phyloP scores from a whole-genome alignment of 2,113 vertebrate genomes.

The Argyrosomus japonicus region DNA sequence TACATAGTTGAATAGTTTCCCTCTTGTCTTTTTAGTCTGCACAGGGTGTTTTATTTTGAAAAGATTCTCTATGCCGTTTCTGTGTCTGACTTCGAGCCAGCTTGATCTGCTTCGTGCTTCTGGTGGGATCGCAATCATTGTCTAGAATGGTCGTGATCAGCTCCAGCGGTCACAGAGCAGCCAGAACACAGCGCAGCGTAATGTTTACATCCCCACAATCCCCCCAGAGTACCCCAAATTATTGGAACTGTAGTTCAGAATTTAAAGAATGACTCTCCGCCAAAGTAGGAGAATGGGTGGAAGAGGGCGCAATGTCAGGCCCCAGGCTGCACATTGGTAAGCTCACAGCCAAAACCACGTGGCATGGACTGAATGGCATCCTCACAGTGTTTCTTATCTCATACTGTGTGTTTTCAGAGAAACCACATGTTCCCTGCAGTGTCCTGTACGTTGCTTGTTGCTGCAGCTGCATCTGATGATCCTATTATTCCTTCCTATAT shows the following conservation, averaged over 20 bases:
- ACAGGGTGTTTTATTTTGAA: too few relatives aligned
- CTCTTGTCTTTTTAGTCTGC: too few relatives aligned
- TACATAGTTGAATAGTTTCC: too few relatives aligned
- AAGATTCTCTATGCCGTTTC: too few relatives aligned
- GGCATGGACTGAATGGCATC: conserved; percentile 15
- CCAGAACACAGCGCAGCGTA: too few relatives aligned
- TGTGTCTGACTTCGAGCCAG: too few relatives aligned
- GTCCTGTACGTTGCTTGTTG: neutral
- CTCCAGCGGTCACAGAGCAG: too few relatives aligned
- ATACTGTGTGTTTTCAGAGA: neutral
- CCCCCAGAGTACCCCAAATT: neutral
- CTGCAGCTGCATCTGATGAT: neutral
- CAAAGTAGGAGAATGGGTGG: too few relatives aligned
- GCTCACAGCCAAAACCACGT: neutral
- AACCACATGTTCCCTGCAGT: conserved; percentile 30
- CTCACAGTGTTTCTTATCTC: neutral
- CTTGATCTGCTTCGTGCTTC: too few relatives aligned
- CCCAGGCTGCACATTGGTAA: neutral
- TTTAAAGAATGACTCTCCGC: neutral
- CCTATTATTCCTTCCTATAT: neutral
- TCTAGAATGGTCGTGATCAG: too few relatives aligned
- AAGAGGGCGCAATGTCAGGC: neutral
- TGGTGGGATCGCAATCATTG: too few relatives aligned
- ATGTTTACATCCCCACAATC: neutral
- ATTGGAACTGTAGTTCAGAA: neutral